Conservation (phyloP, 2,888 invertebrate genomes). For the Tenthredo notha region DNA sequence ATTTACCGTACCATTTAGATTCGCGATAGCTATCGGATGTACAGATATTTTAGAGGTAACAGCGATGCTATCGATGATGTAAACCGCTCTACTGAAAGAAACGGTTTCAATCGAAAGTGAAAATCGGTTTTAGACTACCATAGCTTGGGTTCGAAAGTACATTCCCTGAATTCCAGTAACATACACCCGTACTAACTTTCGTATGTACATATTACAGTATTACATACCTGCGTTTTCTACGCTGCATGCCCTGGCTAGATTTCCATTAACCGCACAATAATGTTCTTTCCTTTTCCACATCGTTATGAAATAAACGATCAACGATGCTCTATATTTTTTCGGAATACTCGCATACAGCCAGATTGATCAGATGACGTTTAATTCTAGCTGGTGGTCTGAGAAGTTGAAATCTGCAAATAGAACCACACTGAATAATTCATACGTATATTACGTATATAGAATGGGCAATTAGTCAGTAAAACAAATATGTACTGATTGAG, state of each 20-base stretch:
- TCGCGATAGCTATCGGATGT: background rate
- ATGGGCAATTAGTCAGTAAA: constrained; percentile 10
- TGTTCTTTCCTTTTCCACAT: background rate
- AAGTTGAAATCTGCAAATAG: background rate
- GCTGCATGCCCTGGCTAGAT: background rate
- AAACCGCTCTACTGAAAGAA: background rate
- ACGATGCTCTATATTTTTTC: background rate
- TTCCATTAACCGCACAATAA: background rate
- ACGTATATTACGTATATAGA: background rate
- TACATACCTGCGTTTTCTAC: background rate
- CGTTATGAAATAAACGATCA: background rate
- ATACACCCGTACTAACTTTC: background rate
- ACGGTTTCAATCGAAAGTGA: constrained; percentile 48
- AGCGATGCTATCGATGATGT: constrained; percentile 12
- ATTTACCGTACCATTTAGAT: background rate
- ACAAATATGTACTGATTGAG: background rate
- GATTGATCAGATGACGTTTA: background rate
- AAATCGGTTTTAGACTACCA: constrained; percentile 34
- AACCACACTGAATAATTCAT: background rate
- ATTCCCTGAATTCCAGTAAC: constrained; percentile 22
- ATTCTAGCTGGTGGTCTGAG: background rate
- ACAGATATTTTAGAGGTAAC: background rate
- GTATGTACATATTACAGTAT: background rate
- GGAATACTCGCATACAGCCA: background rate
- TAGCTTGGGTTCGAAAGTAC: constrained; percentile 43